phyloP scores from a whole-genome alignment of 2,113 vertebrate species.

The Eulemur rufifrons region DNA sequence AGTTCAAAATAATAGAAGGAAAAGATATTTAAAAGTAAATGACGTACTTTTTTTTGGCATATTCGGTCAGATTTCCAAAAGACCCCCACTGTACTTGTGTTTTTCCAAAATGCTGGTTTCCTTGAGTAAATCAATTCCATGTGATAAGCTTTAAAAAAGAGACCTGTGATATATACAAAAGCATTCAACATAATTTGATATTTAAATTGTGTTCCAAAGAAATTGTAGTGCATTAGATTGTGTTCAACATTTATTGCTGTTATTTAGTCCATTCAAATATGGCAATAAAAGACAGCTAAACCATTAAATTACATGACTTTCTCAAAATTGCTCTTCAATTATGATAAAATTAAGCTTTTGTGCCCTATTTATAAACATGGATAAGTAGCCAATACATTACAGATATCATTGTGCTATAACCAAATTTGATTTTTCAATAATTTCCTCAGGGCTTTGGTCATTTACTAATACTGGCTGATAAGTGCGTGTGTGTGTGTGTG shows the following conservation, averaged over 20 bases:
- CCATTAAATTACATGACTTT: conserved; percentile 68
- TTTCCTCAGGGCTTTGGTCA: conserved; percentile 35
- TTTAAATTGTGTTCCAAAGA: conserved; percentile 67
- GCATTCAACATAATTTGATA: conserved; percentile 70
- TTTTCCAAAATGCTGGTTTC: conserved; percentile 33
- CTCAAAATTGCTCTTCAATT: conserved; percentile 70
- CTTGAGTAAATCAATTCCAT: conserved; percentile 49
- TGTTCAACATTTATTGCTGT: conserved; percentile 57
- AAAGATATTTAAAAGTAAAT: conserved; percentile 38
- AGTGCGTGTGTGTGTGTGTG: background rate
- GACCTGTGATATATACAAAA: conserved; percentile 50
- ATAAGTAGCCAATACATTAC: conserved; percentile 56
- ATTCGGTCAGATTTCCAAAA: conserved; percentile 31
- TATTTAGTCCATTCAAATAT: conserved; percentile 61
- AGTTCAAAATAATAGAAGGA: conserved; percentile 39
- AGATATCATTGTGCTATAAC: conserved; percentile 44
- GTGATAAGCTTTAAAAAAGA: conserved; percentile 55
- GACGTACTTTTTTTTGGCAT: background rate
- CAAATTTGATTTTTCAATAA: conserved; percentile 57
- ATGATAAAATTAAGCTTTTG: conserved; percentile 75
- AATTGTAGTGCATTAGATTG: conserved; percentile 52
- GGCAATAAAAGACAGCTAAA: conserved; percentile 69
- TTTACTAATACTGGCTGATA: conserved; percentile 49
- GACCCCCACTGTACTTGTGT: background rate
- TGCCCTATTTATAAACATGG: conserved; percentile 65